phyloP scores from a whole-genome alignment of 1,140 invertebrate species.

The Asobara japonica region DNA sequence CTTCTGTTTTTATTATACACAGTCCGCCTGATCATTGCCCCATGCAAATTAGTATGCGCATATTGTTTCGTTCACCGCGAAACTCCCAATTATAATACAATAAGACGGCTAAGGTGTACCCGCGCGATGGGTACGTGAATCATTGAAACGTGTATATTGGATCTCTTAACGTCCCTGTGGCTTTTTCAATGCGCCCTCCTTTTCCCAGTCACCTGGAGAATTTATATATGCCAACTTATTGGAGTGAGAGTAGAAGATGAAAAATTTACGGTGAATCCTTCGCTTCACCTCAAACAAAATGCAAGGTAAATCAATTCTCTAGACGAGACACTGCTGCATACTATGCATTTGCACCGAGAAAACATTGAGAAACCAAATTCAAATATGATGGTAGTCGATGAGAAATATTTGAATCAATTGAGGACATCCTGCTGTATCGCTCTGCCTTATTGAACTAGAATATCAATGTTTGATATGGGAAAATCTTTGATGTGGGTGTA shows the following conservation, averaged over 20 bases:
- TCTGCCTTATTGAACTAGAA: neutral
- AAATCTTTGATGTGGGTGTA: too few relatives aligned
- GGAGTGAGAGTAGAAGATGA: neutral
- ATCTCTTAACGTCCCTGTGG: neutral
- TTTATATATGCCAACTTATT: neutral
- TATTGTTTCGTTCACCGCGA: neutral
- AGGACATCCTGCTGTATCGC: neutral
- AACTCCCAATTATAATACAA: conserved; percentile 14
- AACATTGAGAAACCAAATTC: neutral
- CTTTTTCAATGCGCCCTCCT: neutral
- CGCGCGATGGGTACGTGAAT: conserved; percentile 5
- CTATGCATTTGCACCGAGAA: neutral
- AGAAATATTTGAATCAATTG: neutral
- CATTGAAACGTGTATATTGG: conserved; percentile 15
- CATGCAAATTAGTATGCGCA: conserved; percentile 5
- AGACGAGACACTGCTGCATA: neutral
- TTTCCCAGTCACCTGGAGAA: neutral
- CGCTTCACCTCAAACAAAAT: conserved; percentile 3
- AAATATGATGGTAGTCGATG: neutral
- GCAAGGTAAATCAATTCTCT: neutral
- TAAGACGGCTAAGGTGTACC: conserved; percentile 11
- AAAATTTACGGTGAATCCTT: neutral
- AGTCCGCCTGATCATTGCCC: neutral
- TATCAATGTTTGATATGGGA: neutral
- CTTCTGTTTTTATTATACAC: neutral